These are phyloP conservation scores for Protobothrops flavoviridis DNA, from an alignment of 2,113 vertebrate species.

Conservation along the genomic window DNA sequence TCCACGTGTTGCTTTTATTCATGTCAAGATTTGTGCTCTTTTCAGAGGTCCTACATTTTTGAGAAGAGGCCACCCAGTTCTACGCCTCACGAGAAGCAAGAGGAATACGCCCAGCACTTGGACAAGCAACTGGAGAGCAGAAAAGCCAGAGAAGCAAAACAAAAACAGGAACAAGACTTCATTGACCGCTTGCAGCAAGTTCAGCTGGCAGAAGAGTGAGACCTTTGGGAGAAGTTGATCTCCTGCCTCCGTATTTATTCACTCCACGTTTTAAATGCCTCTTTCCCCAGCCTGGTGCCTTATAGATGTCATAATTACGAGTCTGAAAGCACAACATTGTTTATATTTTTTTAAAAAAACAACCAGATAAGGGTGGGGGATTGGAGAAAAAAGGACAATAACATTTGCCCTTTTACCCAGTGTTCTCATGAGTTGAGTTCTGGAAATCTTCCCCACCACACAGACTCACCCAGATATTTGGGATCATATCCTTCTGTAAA, in stretches of 20 bases:
- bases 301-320: neutral
- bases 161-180: constrained; percentile 63
- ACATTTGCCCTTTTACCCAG: neutral
- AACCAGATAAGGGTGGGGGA: neutral
- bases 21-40: neutral
- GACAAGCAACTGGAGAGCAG: constrained; percentile 65
- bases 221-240: neutral
- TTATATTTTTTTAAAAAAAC: too few species aligned
- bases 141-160: constrained; percentile 52
- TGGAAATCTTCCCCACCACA: neutral
- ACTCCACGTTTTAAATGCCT: neutral
- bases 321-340: neutral
- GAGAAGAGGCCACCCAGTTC: constrained; percentile 71
- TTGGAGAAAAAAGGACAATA: neutral
- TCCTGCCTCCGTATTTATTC: neutral
- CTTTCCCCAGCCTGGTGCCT: neutral
- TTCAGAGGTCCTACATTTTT: constrained; percentile 77
- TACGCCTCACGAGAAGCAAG: constrained; percentile 64
- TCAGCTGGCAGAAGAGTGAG: constrained; percentile 79
- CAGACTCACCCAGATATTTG: neutral
- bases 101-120: constrained; percentile 69
- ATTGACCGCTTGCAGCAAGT: constrained; percentile 71
- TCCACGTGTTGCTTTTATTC: too few species aligned
- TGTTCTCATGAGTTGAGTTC: neutral
- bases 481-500: neutral